Percentiles rank a stretch among this genome's conserved stretches.
Evolutionary conservation across 2,113 vertebrate genomes (phyloP).

Genomic region (Puffinus mauretanicus): DNA sequence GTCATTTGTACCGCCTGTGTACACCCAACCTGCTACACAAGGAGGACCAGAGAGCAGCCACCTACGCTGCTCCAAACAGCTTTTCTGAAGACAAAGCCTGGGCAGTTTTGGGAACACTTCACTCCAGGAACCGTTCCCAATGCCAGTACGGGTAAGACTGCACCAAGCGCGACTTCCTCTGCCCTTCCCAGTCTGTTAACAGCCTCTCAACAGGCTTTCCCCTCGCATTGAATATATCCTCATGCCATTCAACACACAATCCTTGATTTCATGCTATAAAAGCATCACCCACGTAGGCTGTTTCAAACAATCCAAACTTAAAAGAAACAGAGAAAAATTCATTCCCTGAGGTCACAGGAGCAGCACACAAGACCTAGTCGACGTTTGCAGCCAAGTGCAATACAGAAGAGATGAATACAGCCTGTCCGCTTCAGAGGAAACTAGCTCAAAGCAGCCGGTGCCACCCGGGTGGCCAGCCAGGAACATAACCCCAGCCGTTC

Average conservation of each 20-base stretch:
- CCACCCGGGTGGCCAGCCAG: background rate
- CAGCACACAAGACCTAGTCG: fast-evolving
- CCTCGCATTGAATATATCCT: background rate
- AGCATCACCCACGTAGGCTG: background rate
- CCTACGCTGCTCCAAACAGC: fast-evolving
- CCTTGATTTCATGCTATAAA: background rate
- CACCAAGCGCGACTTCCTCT: background rate
- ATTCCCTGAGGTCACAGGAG: background rate
- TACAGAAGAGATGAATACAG: background rate
- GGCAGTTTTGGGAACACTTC: background rate
- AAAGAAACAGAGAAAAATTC: background rate
- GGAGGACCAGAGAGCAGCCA: background rate
- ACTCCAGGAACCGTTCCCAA: background rate
- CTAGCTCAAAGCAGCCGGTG: background rate
- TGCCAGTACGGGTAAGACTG: background rate
- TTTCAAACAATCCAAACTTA: background rate
- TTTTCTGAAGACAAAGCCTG: background rate
- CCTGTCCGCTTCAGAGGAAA: background rate
- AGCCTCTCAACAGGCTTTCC: background rate
- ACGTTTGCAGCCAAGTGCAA: background rate
- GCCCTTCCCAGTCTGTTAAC: background rate
- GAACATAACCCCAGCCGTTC: fast-evolving
- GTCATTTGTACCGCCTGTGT: fast-evolving
- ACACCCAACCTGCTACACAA: background rate
- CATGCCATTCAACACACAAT: background rate